Evolutionary conservation across 2,888 invertebrate genomes (phyloP), one percentile per base, ranked within the genome.

Genomic region (Coenonympha glycerion): DNA sequence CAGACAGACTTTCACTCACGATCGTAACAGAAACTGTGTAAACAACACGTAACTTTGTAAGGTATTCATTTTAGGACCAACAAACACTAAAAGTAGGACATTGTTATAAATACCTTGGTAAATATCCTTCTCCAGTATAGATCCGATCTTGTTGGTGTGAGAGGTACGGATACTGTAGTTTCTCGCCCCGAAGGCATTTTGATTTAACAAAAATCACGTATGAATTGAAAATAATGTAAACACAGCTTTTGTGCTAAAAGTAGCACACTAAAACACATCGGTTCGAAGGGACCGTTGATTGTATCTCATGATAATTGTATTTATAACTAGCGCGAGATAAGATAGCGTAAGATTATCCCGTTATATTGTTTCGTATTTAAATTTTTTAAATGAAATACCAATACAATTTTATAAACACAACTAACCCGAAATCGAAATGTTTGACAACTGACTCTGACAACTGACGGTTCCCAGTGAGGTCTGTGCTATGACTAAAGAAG

Each of bases 71-170:
- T 33, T 18, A 28, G 8, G 33, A 41, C 16, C 24, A 5, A 8
- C 36, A 47, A 47, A 44, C 30, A 53, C 26, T 49, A 19, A 42
- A 55, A 47, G 44, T 53, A 47, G 53, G 39, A 47, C 47, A 47
- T 19, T 13, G 13, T 15, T 33, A 22, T 24, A 6, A 6, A 55
- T 77, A 88, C 89, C 80, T 87, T 88, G 59, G 83, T 79, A 62
- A 89, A 89, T 60, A 89, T 79, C 62, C 79, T 71, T 49, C 81
- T 72, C 89, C 88, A 89, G 62, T 88, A 88, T 47, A 82, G 69
- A 69, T 87, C 85, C 8, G 82, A 79, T 61, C 83, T 73, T 9
- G 83, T 80, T 34, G 82, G 84, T 49, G 81, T 80, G 56, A 87
- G 65, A 49, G 86, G 87, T 65, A 87, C 73, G 33, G 84, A 79